Conservation (phyloP, 2,113 vertebrate species). For the Pseudorasbora parva region DNA sequence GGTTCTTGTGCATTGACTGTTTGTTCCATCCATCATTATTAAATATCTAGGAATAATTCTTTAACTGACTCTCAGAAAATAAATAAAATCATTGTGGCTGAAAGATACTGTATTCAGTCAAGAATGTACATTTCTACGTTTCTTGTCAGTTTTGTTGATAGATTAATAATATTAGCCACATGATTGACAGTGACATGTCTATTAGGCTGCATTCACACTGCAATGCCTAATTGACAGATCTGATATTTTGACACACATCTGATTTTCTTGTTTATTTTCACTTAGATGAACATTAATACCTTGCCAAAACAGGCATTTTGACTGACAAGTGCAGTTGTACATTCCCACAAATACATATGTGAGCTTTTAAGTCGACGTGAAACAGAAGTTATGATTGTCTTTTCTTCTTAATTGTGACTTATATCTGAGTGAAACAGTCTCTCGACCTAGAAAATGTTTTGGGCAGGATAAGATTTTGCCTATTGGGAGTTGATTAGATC, state of each 20-base stretch:
- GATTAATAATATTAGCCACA: conserved; percentile 7
- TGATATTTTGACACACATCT: conserved; percentile 3
- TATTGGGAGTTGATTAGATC: no score
- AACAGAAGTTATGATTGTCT: no score
- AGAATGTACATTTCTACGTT: neutral
- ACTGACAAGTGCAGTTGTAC: neutral
- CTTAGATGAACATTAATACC: conserved; percentile 3
- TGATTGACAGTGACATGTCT: neutral
- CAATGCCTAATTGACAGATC: neutral
- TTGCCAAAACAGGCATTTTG: neutral
- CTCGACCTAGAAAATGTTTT: no score
- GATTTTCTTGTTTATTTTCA: neutral
- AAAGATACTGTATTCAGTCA: neutral
- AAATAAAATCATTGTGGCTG: neutral
- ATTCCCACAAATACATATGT: neutral
- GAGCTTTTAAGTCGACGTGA: neutral
- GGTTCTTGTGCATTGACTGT: neutral
- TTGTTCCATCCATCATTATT: neutral
- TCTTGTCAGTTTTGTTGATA: neutral
- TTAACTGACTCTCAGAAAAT: neutral
- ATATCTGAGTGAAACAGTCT: no score
- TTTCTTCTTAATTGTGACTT: no score
- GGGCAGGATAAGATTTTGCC: no score
- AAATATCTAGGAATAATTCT: neutral
- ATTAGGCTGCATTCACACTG: neutral